Conservation (phyloP, 2,888 invertebrate species). For the Scaptomyza flava region DNA sequence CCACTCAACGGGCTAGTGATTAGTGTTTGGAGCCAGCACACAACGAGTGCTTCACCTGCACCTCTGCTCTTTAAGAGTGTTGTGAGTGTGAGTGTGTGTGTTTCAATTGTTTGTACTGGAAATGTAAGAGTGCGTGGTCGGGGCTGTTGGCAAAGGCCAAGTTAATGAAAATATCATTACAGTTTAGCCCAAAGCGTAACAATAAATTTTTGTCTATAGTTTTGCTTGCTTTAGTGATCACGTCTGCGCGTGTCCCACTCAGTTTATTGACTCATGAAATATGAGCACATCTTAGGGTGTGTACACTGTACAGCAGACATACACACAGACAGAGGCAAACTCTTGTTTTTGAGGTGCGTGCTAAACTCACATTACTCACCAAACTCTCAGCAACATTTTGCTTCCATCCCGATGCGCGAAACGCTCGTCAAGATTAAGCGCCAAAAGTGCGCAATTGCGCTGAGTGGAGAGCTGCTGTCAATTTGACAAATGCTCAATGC, state of each 20-base stretch:
- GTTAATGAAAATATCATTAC: slow-evolving; percentile 81
- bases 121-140: slow-evolving; percentile 60
- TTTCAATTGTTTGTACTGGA: slow-evolving; percentile 53
- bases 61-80: slow-evolving; percentile 25
- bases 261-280: slow-evolving; percentile 78
- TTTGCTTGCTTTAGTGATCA: slow-evolving; percentile 28
- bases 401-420: slow-evolving; percentile 19
- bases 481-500: slow-evolving; percentile 76
- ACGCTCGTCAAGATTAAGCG: slow-evolving; percentile 67
- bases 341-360: slow-evolving; percentile 66
- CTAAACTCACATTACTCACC: slow-evolving; percentile 72
- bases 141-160: slow-evolving; percentile 72
- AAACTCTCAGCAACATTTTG: slow-evolving; percentile 51
- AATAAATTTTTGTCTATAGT: slow-evolving; percentile 52
- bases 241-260: slow-evolving; percentile 55
- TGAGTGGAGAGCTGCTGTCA: slow-evolving; percentile 62
- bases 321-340: slow-evolving; percentile 14
- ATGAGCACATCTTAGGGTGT: slow-evolving; percentile 75
- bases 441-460: slow-evolving; percentile 60
- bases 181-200: slow-evolving; percentile 70
- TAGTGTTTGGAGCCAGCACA: slow-evolving; percentile 42
- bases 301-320: slow-evolving; percentile 42
- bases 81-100: slow-evolving; percentile 12
- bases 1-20: slow-evolving; percentile 68
- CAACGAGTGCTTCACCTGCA: slow-evolving; percentile 55